Evolutionary conservation across 2,113 vertebrate genomes (phyloP).

Genomic region (Cettia cetti): DNA sequence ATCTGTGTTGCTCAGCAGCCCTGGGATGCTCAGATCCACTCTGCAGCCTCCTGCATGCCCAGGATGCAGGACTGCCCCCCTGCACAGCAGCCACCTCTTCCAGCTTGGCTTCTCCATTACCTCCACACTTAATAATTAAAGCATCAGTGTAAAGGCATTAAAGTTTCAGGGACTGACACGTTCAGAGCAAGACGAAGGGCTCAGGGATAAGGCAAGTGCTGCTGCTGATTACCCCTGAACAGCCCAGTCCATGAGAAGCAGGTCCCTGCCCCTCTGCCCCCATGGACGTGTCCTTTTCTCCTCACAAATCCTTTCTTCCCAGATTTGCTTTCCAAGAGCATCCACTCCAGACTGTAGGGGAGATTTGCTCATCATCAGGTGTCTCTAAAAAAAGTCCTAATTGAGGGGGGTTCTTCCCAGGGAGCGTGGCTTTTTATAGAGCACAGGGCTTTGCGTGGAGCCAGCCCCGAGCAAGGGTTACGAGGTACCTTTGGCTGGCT

Average conservation of each 20-base stretch:
- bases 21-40: rapidly evolving
- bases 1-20: background rate
- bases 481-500: conserved; percentile 4
- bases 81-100: background rate
- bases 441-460: rapidly evolving
- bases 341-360: background rate
- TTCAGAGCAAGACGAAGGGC: background rate
- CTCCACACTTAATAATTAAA: conserved; percentile 32
- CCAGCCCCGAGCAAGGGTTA: conserved; percentile 33
- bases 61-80: rapidly evolving
- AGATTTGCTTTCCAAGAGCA: background rate
- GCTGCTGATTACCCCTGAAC: background rate
- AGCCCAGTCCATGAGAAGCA: rapidly evolving
- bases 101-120: conserved; percentile 35
- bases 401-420: background rate
- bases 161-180: conserved; percentile 47
- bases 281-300: rapidly evolving
- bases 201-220: background rate
- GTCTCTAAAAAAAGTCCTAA: background rate
- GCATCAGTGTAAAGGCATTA: conserved; percentile 49
- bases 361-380: background rate
- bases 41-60: rapidly evolving
- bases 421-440: background rate
- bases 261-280: background rate
- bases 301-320: background rate